Conservation (phyloP, 37 sponge, comb jelly and placozoan genomes). For the Eunapius fragilis region DNA sequence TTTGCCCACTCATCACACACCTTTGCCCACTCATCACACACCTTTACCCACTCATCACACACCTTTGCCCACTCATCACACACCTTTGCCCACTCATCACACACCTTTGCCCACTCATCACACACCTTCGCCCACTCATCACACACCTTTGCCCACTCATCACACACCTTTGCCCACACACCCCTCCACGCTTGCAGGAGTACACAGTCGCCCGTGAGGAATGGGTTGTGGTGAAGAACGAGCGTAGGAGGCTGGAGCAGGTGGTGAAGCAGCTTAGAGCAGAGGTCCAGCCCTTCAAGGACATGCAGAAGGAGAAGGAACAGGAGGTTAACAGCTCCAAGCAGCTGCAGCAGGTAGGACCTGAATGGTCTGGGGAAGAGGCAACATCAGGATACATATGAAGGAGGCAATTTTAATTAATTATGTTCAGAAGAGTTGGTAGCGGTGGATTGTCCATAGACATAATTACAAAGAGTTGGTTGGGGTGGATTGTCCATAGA, state of each 20-base stretch:
- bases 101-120: background rate
- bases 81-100: background rate
- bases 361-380: background rate
- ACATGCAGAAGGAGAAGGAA: conserved; percentile 37
- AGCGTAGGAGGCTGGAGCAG: conserved; percentile 41
- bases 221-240: conserved; percentile 47
- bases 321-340: conserved; percentile 11
- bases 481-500: too few species aligned
- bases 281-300: conserved; percentile 41
- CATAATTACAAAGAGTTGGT: too few species aligned
- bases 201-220: conserved; percentile 64
- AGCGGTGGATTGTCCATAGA: too few species aligned
- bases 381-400: too few species aligned
- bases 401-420: too few species aligned
- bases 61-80: background rate
- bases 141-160: background rate
- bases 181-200: conserved; percentile 33
- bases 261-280: conserved; percentile 33
- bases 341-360: background rate
- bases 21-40: background rate
- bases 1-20: background rate
- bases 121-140: background rate
- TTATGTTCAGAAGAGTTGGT: too few species aligned
- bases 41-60: background rate
- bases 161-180: background rate